Evolutionary conservation across 2,113 vertebrate species (phyloP).

Genomic region (Loxodonta africana): DNA sequence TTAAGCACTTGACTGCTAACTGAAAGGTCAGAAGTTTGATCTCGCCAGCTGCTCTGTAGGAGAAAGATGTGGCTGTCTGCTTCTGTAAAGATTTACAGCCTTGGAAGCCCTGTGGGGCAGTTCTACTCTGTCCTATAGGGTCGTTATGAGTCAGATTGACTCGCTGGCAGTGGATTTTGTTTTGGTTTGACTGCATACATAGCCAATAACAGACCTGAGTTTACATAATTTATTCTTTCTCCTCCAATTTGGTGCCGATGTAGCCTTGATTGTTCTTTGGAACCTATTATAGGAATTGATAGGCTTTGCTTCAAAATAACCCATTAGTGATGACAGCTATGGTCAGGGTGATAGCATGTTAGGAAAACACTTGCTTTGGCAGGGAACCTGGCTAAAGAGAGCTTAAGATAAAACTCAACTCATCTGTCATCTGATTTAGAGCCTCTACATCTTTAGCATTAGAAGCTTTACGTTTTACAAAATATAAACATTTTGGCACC

Average conservation of each 20-base stretch:
- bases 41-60: too few relatives aligned
- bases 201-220: not conserved
- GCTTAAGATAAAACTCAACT: not conserved
- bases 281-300: not conserved
- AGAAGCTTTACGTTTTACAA: slow-evolving; percentile 23
- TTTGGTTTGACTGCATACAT: not conserved
- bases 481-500: not conserved
- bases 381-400: not conserved
- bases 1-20: too few relatives aligned
- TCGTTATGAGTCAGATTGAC: not conserved
- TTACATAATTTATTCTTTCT: slow-evolving; percentile 27
- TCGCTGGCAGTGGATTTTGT: not conserved
- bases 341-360: not conserved
- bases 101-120: too few relatives aligned
- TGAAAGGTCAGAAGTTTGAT: too few relatives aligned
- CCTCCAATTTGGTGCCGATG: not conserved
- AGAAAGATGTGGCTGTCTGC: too few relatives aligned
- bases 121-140: not conserved
- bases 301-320: slow-evolving; percentile 39
- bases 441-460: not conserved
- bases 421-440: not conserved
- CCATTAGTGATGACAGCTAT: not conserved
- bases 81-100: too few relatives aligned
- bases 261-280: slow-evolving; percentile 8
- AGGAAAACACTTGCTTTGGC: not conserved